Percentiles rank a stretch among this genome's conserved stretches.
These are phyloP conservation scores for Chrysomallon squamiferum DNA, from an alignment of 1,140 invertebrate genomes.

Conservation along the genomic window DNA sequence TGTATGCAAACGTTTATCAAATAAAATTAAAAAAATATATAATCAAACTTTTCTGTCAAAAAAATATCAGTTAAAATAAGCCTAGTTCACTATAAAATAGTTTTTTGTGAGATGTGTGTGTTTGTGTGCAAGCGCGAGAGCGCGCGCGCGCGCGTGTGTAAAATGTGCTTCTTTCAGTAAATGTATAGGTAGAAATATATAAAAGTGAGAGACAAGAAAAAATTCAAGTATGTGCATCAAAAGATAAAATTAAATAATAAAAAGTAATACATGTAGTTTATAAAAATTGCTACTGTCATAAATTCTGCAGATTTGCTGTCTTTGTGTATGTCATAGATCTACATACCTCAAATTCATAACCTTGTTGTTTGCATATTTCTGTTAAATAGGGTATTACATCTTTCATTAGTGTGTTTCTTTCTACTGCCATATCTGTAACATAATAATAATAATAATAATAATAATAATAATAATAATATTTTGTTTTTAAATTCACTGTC, in stretches of 20 bases:
- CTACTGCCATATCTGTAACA: conserved; percentile 43
- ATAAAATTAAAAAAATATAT: too few relatives aligned
- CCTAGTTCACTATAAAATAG: too few relatives aligned
- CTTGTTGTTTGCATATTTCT: conserved; percentile 34
- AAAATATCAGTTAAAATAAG: too few relatives aligned
- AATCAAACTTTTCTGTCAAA: neutral
- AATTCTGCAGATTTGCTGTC: neutral
- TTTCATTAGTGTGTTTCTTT: conserved; percentile 42
- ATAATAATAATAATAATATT: neutral
- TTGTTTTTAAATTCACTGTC: too few relatives aligned
- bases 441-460: neutral
- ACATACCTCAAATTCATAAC: conserved; percentile 43
- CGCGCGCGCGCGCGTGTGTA: too few relatives aligned
- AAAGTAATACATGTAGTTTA: too few relatives aligned
- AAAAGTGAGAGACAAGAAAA: too few relatives aligned
- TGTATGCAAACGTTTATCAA: neutral
- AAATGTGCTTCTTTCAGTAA: too few relatives aligned
- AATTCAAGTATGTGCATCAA: neutral
- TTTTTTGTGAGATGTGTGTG: too few relatives aligned
- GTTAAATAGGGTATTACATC: conserved; percentile 32
- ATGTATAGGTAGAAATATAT: too few relatives aligned
- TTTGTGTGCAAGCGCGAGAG: too few relatives aligned
- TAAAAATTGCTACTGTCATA: neutral
- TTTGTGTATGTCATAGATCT: neutral
- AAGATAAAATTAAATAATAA: neutral